Evolutionary conservation across 2,888 invertebrate species (phyloP).

Genomic region (Myathropa florea): DNA sequence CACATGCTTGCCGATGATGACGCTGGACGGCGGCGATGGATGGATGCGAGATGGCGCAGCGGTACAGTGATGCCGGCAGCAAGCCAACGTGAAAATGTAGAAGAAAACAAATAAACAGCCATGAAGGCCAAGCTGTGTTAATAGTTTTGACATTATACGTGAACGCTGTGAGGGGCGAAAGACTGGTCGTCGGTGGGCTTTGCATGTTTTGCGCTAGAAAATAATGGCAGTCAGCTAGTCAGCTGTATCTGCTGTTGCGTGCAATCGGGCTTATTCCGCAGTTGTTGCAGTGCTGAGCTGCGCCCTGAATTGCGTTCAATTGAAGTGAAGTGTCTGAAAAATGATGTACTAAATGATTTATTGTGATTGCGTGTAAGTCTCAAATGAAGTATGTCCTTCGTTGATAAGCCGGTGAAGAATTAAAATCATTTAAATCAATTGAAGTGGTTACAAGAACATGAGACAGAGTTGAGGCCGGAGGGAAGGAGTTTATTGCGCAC

Average conservation of each 20-base stretch:
- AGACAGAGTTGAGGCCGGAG: background rate
- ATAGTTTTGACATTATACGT: conserved; percentile 39
- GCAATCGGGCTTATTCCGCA: conserved; percentile 44
- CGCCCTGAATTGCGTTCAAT: conserved; percentile 30
- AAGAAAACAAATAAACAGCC: background rate
- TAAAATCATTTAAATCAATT: background rate
- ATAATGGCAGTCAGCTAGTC: background rate
- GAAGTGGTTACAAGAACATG: background rate
- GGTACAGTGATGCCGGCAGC: conserved; percentile 2
- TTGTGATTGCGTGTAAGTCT: conserved; percentile 13
- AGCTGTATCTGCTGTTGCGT: conserved; percentile 26
- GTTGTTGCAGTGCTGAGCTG: background rate
- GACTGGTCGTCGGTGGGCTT: background rate
- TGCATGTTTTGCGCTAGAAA: background rate
- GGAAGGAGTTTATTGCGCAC: background rate
- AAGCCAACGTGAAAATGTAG: conserved; percentile 47
- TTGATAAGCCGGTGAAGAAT: background rate
- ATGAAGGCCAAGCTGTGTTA: conserved; percentile 50
- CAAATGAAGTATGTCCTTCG: background rate
- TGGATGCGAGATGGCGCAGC: background rate
- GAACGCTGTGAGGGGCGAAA: background rate
- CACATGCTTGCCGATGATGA: conserved; percentile 38
- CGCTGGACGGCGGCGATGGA: background rate
- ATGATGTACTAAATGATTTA: conserved; percentile 13
- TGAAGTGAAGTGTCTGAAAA: conserved; percentile 28